These are phyloP conservation scores for Dexiosoma caninum DNA, from an alignment of 2,888 invertebrate genomes.

Conservation along the genomic window DNA sequence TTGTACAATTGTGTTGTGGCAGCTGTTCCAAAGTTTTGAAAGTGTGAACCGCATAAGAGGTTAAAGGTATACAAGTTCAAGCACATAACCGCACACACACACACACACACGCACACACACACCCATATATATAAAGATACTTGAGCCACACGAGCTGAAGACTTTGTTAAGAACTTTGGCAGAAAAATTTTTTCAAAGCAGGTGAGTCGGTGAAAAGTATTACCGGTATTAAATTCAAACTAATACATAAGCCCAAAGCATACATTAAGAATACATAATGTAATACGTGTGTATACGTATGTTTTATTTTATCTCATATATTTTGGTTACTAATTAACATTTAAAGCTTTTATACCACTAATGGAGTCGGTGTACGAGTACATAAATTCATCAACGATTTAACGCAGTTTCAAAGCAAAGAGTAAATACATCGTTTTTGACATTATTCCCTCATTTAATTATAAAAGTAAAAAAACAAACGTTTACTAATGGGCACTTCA, in stretches of 20 bases:
- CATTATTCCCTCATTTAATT: too few species aligned
- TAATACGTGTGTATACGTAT: background rate
- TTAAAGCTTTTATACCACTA: conserved; percentile 4
- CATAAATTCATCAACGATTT: too few species aligned
- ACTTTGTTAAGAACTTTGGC: background rate
- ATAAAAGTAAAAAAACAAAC: too few species aligned
- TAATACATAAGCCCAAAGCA: background rate
- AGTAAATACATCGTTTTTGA: too few species aligned
- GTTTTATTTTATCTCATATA: background rate
- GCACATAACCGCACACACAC: background rate
- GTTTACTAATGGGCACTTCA: too few species aligned
- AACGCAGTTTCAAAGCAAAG: too few species aligned
- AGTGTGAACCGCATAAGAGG: conserved; percentile 26
- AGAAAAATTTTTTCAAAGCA: background rate
- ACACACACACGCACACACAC: background rate
- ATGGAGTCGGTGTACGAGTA: too few species aligned
- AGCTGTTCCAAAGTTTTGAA: conserved; percentile 38
- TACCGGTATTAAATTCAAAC: background rate
- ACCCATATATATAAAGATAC: background rate
- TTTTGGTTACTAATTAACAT: conserved; percentile 9
- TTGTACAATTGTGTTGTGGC: conserved; percentile 29
- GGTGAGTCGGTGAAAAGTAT: background rate
- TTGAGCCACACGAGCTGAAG: background rate
- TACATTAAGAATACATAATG: background rate
- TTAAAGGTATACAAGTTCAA: conserved; percentile 13